phyloP scores from a whole-genome alignment of 2,888 invertebrate genomes.

The Sisyra nigra region DNA sequence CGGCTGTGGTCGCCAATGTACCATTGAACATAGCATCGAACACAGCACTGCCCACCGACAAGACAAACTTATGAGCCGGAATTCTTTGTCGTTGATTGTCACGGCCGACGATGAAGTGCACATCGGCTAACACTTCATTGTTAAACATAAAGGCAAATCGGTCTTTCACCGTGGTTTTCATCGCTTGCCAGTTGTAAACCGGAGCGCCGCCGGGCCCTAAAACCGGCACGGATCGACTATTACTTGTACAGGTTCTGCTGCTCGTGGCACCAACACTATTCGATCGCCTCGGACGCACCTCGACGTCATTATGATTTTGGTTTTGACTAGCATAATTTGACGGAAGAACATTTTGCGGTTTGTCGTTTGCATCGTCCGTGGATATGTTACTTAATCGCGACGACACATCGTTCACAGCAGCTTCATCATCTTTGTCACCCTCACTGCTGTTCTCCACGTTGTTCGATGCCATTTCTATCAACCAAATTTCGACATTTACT shows the following conservation, averaged over 20 bases:
- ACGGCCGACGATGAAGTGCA: slow-evolving; percentile 63
- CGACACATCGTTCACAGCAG: too few relatives aligned
- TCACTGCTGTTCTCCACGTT: too few relatives aligned
- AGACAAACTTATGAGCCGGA: slow-evolving; percentile 64
- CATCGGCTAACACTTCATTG: slow-evolving; percentile 50
- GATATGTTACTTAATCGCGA: too few relatives aligned
- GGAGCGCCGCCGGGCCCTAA: slow-evolving; percentile 31
- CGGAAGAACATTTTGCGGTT: slow-evolving; percentile 33
- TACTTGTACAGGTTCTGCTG: background rate
- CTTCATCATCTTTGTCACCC: too few relatives aligned
- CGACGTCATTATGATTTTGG: slow-evolving; percentile 18
- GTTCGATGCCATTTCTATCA: too few relatives aligned
- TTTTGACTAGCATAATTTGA: slow-evolving; percentile 24
- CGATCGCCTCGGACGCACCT: slow-evolving; percentile 11
- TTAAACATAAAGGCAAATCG: slow-evolving; percentile 53
- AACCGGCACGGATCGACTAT: slow-evolving; percentile 22
- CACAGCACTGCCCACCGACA: slow-evolving; percentile 69
- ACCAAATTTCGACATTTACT: too few relatives aligned
- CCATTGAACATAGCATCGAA: slow-evolving; percentile 82
- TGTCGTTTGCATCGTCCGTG: background rate
- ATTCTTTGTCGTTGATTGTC: slow-evolving; percentile 50
- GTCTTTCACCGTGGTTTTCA: slow-evolving; percentile 58
- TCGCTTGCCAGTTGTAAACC: slow-evolving; percentile 53
- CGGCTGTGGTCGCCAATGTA: slow-evolving; percentile 46
- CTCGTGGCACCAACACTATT: background rate